A percentile compares a stretch with the other conserved stretches of the same genome.
These are phyloP conservation scores for Apeira syringaria DNA, from an alignment of 2,888 invertebrate species.

Conservation along the genomic window DNA sequence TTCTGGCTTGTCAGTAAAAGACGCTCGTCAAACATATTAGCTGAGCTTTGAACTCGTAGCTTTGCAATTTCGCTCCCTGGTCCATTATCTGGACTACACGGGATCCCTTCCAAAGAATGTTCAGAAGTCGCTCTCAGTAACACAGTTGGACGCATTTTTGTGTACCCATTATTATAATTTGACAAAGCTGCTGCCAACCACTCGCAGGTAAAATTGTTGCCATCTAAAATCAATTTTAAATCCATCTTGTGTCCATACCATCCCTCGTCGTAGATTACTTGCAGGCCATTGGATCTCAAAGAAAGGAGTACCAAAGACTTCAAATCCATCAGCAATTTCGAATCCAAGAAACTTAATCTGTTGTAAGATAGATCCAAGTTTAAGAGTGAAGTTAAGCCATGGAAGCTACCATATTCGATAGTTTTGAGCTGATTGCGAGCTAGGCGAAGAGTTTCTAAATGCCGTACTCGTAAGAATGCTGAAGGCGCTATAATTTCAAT, in stretches of 20 bases:
- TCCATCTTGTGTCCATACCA: constrained; percentile 59
- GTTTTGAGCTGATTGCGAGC: constrained; percentile 49
- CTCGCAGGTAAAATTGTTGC: constrained; percentile 61
- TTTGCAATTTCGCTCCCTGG: constrained; percentile 23
- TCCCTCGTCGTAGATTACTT: constrained; percentile 47
- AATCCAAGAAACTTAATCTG: constrained; percentile 51
- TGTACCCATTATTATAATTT: constrained; percentile 62
- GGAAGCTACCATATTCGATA: constrained; percentile 62
- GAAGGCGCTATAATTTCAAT: constrained; percentile 58
- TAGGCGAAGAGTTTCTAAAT: constrained; percentile 55
- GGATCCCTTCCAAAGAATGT: constrained; percentile 61
- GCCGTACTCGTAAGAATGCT: constrained; percentile 46
- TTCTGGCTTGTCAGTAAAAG: constrained; percentile 60
- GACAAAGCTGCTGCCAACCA: constrained; percentile 60
- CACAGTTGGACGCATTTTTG: constrained; percentile 57
- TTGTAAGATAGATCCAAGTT: constrained; percentile 56
- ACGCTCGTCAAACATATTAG: constrained; percentile 53
- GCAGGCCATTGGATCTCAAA: constrained; percentile 53
- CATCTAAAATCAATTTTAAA: constrained; percentile 59
- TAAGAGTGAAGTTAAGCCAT: constrained; percentile 46
- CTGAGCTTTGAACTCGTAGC: neutral
- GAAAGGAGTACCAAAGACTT: constrained; percentile 53
- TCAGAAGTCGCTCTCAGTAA: constrained; percentile 31
- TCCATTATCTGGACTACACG: constrained; percentile 51
- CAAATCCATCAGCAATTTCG: constrained; percentile 60